Evolutionary conservation across 2,888 invertebrate species (phyloP).

Genomic region (Callinectes sapidus): DNA sequence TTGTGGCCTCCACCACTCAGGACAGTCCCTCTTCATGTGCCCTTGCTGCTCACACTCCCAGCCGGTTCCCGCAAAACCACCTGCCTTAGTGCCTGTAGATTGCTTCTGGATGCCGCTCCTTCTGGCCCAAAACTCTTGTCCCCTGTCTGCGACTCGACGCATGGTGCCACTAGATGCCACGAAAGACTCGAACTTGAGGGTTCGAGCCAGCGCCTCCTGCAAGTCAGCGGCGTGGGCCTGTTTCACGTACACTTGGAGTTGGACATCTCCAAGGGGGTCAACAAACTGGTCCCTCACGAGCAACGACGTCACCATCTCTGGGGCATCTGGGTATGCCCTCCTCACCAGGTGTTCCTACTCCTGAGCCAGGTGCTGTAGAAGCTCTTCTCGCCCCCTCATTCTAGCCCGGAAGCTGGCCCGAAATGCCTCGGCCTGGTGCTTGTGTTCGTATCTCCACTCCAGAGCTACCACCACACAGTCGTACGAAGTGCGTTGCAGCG

Average conservation of each 20-base stretch:
- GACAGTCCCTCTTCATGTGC: constrained; percentile 34
- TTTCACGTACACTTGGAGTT: constrained; percentile 33
- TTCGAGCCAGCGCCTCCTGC: background rate
- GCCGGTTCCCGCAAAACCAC: background rate
- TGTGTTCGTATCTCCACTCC: constrained; percentile 13
- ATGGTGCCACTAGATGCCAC: background rate
- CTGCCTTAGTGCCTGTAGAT: background rate
- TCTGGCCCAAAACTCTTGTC: background rate
- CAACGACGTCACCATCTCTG: background rate
- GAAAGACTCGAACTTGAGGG: constrained; percentile 23
- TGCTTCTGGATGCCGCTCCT: background rate
- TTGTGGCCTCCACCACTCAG: background rate
- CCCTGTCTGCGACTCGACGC: background rate
- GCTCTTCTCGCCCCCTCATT: constrained; percentile 27
- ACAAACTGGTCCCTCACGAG: constrained; percentile 9
- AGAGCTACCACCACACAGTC: background rate
- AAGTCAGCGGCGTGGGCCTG: constrained; percentile 7
- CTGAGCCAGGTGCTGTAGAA: constrained; percentile 2
- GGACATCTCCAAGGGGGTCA: constrained; percentile 5
- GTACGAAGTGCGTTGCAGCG: too few relatives aligned
- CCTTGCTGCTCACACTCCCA: constrained; percentile 3
- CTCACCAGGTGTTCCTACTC: constrained; percentile 36
- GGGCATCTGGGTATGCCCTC: too few relatives aligned
- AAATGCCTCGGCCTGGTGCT: constrained; percentile 29
- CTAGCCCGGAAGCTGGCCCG: constrained; percentile 5